Evolutionary conservation across 2,888 invertebrate genomes (phyloP).

Genomic region (Caenorhabditis plicata): DNA sequence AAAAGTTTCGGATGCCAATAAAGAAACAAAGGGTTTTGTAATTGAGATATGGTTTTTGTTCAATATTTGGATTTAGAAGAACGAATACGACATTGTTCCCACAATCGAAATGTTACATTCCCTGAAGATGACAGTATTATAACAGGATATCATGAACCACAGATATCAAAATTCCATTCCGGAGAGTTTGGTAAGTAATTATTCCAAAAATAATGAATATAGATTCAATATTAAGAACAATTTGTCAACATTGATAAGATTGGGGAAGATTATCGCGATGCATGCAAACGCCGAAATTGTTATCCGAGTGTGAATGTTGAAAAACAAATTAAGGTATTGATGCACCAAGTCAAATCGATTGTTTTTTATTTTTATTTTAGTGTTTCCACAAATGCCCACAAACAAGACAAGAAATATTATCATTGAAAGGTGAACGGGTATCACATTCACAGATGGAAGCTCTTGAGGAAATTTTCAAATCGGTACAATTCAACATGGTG

Average conservation of each 20-base stretch:
- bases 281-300: slow-evolving; percentile 63
- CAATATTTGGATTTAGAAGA: slow-evolving; percentile 2
- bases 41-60: neutral
- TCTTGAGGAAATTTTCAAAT: slow-evolving; percentile 80
- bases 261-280: slow-evolving; percentile 72
- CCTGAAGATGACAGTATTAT: slow-evolving; percentile 35
- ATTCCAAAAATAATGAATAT: neutral
- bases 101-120: slow-evolving; percentile 44
- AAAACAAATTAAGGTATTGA: slow-evolving; percentile 49
- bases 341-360: too few relatives aligned
- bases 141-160: slow-evolving; percentile 37
- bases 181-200: neutral
- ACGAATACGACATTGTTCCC: slow-evolving; percentile 47
- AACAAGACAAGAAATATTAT: slow-evolving; percentile 44
- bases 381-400: slow-evolving; percentile 43
- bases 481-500: slow-evolving; percentile 76
- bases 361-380: slow-evolving; percentile 15
- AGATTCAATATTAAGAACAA: neutral
- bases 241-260: slow-evolving; percentile 69
- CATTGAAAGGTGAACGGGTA: slow-evolving; percentile 71
- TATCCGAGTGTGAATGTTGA: slow-evolving; percentile 65
- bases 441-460: slow-evolving; percentile 78
- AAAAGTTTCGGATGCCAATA: slow-evolving; percentile 24
- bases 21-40: neutral
- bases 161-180: slow-evolving; percentile 14